phyloP scores from a whole-genome alignment of 2,113 vertebrate species.

The Nycticorax nycticorax region DNA sequence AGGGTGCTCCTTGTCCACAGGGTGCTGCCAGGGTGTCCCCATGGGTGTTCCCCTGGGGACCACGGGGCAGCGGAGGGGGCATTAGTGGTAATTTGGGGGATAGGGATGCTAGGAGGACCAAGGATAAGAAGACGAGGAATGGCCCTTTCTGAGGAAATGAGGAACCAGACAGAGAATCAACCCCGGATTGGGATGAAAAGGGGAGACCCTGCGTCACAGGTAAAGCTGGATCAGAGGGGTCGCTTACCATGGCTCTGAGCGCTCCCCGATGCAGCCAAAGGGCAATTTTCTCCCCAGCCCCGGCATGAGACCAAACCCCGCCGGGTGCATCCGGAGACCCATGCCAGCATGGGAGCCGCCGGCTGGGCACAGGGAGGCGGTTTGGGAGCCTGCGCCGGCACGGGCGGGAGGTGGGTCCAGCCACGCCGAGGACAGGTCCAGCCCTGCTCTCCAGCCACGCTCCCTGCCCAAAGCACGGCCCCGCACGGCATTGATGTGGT shows the following conservation, averaged over 20 bases:
- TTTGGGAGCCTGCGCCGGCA: background rate
- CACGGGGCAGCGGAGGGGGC: background rate
- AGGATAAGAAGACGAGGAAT: background rate
- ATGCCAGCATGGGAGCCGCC: background rate
- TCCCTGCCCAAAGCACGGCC: background rate
- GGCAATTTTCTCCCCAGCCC: background rate
- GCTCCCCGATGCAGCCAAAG: accelerated
- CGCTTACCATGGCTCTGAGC: background rate
- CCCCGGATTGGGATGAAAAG: background rate
- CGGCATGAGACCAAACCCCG: accelerated
- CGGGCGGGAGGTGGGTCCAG: background rate
- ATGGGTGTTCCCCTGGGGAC: background rate
- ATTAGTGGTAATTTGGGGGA: background rate
- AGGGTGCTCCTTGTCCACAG: accelerated
- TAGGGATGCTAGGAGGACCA: background rate
- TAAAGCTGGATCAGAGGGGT: background rate
- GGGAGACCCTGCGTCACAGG: background rate
- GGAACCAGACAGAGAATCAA: background rate
- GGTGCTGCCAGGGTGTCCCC: background rate
- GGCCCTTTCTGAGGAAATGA: background rate
- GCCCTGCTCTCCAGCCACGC: conserved; percentile 30
- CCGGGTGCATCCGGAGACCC: background rate
- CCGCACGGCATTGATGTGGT: background rate
- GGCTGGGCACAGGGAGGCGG: background rate
- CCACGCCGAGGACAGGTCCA: background rate